Conservation (phyloP, 2,888 invertebrate species). For the Hermaeophaga mercurialis region DNA sequence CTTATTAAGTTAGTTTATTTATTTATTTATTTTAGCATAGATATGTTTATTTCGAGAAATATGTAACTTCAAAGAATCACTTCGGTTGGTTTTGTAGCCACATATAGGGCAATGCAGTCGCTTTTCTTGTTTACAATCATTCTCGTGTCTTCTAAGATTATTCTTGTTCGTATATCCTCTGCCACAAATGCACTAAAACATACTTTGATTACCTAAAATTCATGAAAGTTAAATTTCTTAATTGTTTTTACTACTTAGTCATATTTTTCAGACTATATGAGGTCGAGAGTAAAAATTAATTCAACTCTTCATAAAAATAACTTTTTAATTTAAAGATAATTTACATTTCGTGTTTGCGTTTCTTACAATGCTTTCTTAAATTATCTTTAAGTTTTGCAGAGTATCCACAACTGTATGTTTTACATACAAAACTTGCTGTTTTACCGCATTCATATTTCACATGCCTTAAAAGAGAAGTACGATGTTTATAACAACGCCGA, state of each 20-base stretch:
- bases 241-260: too few species aligned
- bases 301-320: too few species aligned
- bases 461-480: slow-evolving; percentile 28
- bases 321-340: too few species aligned
- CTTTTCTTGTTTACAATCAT: slow-evolving; percentile 7
- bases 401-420: slow-evolving; percentile 21
- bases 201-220: too few species aligned
- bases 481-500: slow-evolving; percentile 24
- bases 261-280: too few species aligned
- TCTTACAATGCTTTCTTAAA: slow-evolving; percentile 22
- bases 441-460: slow-evolving; percentile 39
- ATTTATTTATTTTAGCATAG: too few species aligned
- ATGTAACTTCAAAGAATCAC: slow-evolving; percentile 13
- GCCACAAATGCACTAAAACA: slow-evolving; percentile 12
- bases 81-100: slow-evolving; percentile 10
- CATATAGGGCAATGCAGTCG: slow-evolving; percentile 1
- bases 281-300: too few species aligned
- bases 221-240: too few species aligned
- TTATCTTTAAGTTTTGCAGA: slow-evolving; percentile 23
- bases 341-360: neutral
- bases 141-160: slow-evolving; percentile 13
- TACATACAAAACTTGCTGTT: slow-evolving; percentile 36
- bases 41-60: too few species aligned
- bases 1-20: too few species aligned
- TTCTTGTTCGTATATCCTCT: slow-evolving; percentile 12